A percentile compares a stretch with the other conserved stretches of the same genome.
Evolutionary conservation across 2,888 invertebrate species (phyloP).

Genomic region (Cataglyphis livida): DNA sequence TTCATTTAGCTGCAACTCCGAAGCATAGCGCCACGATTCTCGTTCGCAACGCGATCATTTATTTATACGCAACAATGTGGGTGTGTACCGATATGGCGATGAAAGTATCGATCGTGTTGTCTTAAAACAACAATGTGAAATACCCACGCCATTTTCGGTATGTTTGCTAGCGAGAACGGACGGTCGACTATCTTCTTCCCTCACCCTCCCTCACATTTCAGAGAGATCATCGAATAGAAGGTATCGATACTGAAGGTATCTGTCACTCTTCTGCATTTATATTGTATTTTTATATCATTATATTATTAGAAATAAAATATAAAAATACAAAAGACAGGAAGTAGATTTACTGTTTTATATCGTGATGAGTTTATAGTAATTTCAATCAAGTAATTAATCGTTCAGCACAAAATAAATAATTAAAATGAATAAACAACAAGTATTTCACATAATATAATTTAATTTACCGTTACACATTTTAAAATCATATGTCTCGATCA

Average conservation of each 20-base stretch:
- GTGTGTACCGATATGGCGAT: slow-evolving; percentile 40
- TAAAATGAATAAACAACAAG: background rate
- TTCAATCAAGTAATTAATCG: background rate
- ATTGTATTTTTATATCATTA: background rate
- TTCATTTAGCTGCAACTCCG: background rate
- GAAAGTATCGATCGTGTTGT: slow-evolving; percentile 44
- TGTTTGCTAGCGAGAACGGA: slow-evolving; percentile 24
- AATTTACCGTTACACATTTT: background rate
- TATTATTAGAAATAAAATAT: background rate
- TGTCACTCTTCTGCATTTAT: background rate
- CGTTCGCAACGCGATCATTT: slow-evolving; percentile 17
- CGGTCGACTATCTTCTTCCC: background rate
- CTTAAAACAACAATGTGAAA: slow-evolving; percentile 45
- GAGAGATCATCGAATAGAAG: slow-evolving; percentile 10
- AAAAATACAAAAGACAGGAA: background rate
- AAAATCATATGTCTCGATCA: background rate
- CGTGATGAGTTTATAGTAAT: background rate
- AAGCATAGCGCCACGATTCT: background rate
- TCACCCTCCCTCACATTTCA: background rate
- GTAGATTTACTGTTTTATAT: background rate
- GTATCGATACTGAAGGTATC: background rate
- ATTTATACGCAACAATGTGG: slow-evolving; percentile 34
- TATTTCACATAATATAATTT: background rate
- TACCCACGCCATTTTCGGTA: slow-evolving; percentile 39
- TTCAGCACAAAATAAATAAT: no score